Conservation (phyloP, 92 coral and sea anemone species). For the Umimayanthus kanabou region DNA sequence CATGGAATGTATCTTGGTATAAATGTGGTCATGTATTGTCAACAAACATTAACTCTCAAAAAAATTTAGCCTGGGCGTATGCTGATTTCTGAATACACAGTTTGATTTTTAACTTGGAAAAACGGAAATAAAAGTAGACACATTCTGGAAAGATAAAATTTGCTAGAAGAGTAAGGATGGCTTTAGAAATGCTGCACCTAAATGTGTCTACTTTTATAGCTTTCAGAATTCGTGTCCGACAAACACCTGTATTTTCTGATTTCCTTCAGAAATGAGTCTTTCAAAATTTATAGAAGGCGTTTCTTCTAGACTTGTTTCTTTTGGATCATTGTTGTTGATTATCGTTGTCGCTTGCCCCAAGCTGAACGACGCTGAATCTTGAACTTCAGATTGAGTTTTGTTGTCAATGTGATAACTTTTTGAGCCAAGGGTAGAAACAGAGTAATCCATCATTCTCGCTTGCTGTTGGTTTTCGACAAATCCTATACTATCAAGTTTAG, state of each 20-base stretch:
- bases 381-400: conserved; percentile 1
- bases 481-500: conserved; percentile 1
- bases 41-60: conserved; percentile 8
- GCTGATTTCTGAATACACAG: conserved; percentile 3
- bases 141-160: not conserved
- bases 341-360: not conserved
- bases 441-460: conserved; percentile 16
- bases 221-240: conserved; percentile 41
- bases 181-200: conserved; percentile 20
- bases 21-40: not conserved
- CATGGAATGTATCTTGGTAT: not conserved
- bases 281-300: conserved; percentile 1
- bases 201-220: conserved; percentile 44
- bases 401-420: conserved; percentile 6
- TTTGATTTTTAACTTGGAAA: conserved; percentile 20
- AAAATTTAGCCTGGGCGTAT: conserved; percentile 11
- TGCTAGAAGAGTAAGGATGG: conserved; percentile 1
- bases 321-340: conserved; percentile 3
- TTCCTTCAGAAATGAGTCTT: conserved; percentile 30
- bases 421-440: not conserved
- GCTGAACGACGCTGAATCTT: not conserved
- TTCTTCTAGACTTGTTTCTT: not conserved
- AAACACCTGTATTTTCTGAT: conserved; percentile 41
- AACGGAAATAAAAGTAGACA: not conserved
- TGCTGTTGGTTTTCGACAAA: not conserved